Conservation (phyloP, 2,888 invertebrate species). For the Automeris io region DNA sequence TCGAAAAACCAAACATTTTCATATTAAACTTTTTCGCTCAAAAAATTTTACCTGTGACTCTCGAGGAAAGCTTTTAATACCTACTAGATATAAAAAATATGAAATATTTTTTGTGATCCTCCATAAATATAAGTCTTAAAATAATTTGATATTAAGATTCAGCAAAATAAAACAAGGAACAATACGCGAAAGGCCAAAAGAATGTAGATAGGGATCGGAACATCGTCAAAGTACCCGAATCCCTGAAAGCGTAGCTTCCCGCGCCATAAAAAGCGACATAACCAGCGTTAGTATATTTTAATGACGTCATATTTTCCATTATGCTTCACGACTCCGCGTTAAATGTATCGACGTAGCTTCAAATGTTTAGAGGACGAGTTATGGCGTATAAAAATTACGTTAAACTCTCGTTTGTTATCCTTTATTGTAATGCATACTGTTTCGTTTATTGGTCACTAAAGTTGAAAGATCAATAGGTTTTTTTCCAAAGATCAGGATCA, state of each 20-base stretch:
- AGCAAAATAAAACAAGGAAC: constrained; percentile 7
- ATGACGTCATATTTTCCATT: constrained; percentile 43
- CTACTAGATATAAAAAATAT: neutral
- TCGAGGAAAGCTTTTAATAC: constrained; percentile 1
- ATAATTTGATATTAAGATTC: constrained; percentile 1
- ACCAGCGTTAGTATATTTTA: constrained; percentile 31
- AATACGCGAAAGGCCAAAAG: constrained; percentile 8
- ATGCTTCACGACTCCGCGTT: constrained; percentile 34
- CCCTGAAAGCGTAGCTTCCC: constrained; percentile 14
- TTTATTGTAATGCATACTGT: neutral
- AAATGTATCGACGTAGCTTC: constrained; percentile 32
- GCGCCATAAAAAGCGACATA: constrained; percentile 35
- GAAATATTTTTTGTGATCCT: neutral
- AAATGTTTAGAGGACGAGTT: constrained; percentile 26
- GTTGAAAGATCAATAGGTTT: neutral
- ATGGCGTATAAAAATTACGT: constrained; percentile 34
- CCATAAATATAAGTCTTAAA: neutral
- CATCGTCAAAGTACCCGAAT: constrained; percentile 3
- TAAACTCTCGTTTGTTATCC: constrained; percentile 20
- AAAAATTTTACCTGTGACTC: too few relatives aligned
- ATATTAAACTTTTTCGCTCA: too few relatives aligned
- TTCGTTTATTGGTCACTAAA: neutral
- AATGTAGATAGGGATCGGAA: constrained; percentile 8
- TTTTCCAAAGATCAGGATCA: too few relatives aligned
- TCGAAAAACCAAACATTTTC: too few relatives aligned